Conservation (phyloP, 2,113 vertebrate species). For the Pelobates fuscus region DNA sequence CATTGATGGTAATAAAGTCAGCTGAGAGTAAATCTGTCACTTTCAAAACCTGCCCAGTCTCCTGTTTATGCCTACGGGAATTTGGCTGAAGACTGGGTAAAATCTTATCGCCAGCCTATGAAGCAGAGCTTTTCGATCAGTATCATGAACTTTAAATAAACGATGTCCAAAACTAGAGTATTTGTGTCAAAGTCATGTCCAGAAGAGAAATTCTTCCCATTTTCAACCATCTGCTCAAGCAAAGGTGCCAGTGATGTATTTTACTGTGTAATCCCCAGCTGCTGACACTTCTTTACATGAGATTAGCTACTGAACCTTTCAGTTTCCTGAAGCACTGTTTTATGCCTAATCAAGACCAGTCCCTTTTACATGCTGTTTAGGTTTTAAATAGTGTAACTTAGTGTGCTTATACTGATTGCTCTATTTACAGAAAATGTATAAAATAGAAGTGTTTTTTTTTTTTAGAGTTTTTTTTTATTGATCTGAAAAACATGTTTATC, state of each 20-base stretch:
- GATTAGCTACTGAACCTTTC: background rate
- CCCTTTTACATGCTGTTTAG: constrained; percentile 11
- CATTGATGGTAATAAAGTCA: constrained; percentile 45
- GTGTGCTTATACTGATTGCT: too few relatives aligned
- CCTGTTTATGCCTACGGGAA: constrained; percentile 40
- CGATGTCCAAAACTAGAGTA: constrained; percentile 42
- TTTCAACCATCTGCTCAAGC: constrained; percentile 45
- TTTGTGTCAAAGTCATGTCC: constrained; percentile 37
- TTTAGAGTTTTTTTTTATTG: too few relatives aligned
- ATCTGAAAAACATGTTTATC: too few relatives aligned
- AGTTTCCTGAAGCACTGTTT: too few relatives aligned
- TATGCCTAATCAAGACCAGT: background rate
- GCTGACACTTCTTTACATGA: constrained; percentile 21
- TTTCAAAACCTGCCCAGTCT: constrained; percentile 42
- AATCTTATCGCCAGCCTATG: constrained; percentile 22
- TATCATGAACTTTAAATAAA: constrained; percentile 34
- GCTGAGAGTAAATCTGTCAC: constrained; percentile 46
- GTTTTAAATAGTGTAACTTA: background rate
- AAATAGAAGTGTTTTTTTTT: too few relatives aligned
- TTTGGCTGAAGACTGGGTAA: constrained; percentile 45
- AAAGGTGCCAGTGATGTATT: constrained; percentile 36
- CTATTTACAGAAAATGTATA: too few relatives aligned
- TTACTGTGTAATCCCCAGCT: constrained; percentile 33
- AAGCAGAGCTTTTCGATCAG: constrained; percentile 26
- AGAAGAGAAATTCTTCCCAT: constrained; percentile 45